These are phyloP conservation scores for Odontophorus gujanensis DNA, from an alignment of 2,113 vertebrate species.

Conservation along the genomic window DNA sequence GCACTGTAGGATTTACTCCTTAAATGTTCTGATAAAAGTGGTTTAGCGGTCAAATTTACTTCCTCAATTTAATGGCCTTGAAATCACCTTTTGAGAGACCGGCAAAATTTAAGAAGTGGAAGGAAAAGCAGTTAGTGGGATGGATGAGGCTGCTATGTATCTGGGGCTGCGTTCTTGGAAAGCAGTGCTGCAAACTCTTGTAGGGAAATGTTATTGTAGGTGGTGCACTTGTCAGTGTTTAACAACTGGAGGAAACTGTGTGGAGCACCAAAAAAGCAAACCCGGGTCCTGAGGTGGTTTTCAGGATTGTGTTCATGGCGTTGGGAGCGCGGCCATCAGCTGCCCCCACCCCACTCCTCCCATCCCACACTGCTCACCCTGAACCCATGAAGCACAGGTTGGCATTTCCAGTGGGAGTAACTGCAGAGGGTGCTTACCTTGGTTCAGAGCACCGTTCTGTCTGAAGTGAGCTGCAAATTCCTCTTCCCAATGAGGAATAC, in stretches of 20 bases:
- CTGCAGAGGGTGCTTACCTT: not conserved
- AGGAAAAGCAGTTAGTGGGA: not conserved
- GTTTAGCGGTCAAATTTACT: conserved; percentile 28
- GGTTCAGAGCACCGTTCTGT: not conserved
- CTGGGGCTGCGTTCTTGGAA: not conserved
- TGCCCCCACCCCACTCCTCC: not conserved
- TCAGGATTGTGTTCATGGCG: not conserved
- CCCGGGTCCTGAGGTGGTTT: not conserved
- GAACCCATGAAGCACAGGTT: not conserved
- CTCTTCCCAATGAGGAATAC: not conserved
- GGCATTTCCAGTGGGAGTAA: not conserved
- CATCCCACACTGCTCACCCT: not conserved
- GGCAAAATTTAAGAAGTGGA: not conserved
- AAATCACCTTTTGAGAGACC: conserved; percentile 35
- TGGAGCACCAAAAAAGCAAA: not conserved
- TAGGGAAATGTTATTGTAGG: not conserved
- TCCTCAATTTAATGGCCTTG: conserved; percentile 33
- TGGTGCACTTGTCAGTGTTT: not conserved
- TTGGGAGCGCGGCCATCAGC: no score
- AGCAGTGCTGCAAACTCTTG: not conserved
- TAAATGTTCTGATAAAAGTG: conserved; percentile 44
- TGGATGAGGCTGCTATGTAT: not conserved
- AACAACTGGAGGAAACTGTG: not conserved
- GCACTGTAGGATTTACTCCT: not conserved
- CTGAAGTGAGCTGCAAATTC: not conserved